Conservation (phyloP, 2,888 invertebrate species). For the Dexiosoma caninum region DNA sequence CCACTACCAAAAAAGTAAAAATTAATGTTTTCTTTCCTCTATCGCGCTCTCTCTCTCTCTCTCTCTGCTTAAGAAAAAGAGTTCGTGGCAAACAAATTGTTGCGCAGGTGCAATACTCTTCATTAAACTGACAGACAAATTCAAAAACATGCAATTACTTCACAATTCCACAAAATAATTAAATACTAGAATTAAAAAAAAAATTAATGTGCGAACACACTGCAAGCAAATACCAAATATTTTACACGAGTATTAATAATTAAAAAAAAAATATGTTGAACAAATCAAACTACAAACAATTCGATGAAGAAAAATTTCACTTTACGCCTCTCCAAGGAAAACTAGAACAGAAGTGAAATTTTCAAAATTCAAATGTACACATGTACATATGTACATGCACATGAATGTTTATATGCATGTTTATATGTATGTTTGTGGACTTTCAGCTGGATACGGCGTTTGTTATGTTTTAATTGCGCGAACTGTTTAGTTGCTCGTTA, state of each 20-base stretch:
- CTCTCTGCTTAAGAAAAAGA: constrained; percentile 4
- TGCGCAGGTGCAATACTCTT: constrained; percentile 59
- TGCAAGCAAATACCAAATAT: constrained; percentile 1
- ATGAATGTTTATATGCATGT: neutral
- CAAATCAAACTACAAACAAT: constrained; percentile 5
- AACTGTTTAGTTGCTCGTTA: neutral
- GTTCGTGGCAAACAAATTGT: neutral
- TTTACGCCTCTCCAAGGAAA: constrained; percentile 65
- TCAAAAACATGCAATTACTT: neutral
- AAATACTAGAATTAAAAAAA: neutral
- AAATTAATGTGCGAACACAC: neutral
- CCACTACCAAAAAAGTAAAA: constrained; percentile 63
- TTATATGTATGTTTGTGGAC: neutral
- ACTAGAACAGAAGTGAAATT: constrained; percentile 77
- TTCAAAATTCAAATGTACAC: constrained; percentile 29
- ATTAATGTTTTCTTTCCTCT: neutral
- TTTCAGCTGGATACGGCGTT: neutral
- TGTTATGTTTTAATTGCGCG: neutral
- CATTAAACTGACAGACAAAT: constrained; percentile 4
- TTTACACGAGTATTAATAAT: neutral
- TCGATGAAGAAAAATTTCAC: constrained; percentile 63
- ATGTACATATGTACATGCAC: neutral
- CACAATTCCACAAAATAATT: constrained; percentile 1
- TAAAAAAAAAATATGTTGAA: constrained; percentile 30
- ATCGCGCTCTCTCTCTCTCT: too few relatives aligned